Base-by-base conservation (phyloP, 1,140 invertebrate species). In the Drosophila serrata region DNA sequence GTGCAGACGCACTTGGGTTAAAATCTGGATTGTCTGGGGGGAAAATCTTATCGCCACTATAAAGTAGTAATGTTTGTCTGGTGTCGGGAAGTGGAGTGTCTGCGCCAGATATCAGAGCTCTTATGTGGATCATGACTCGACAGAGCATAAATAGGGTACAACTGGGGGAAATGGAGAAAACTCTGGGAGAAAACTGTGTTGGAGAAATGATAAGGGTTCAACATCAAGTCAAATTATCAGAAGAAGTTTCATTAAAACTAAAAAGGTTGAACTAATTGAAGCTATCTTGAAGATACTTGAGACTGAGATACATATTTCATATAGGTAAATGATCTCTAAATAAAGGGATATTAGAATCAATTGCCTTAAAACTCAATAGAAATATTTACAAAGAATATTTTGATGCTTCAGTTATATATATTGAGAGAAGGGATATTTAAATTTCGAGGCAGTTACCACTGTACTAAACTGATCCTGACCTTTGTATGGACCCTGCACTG, bases 21-120 rank as follows among this genome's bases (percentile, higher is more conserved):
- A 56, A 69, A 64, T n/a, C 17, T 65, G 55, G 45, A 48, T 62
- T 58, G 68, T 55, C 62, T 77, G 74, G 55, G 45, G 35, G 24
- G 5, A 27, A 57, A 37, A 40, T 70, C 69, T 73, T 72, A 73
- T 73, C 69, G 35, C 56, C 17, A 22, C 37, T 29, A 63, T 31
- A 42, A 37, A 17, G 8, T 43, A 13, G 11, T 53, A 33, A 4
- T 48, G 15, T 3, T 19, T 29, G 45, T 65, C 27, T 64, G 39
- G 61, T 61, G 35, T 63, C 27, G 57, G 46, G 12, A 12, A 51
- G 27, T 68, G 9, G 35, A 53, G 35, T 43, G 45, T 67, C 46
- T 65, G 65, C n/a, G 11, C 61, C 35, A 69, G 45, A 65, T 67
- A 53, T 13, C 61, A 43, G 24, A 15, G 19, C 42, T 45, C 39